Base-by-base conservation (phyloP, 2,797 vertebrate genomes). In the Enteromius paludinosus region DNA sequence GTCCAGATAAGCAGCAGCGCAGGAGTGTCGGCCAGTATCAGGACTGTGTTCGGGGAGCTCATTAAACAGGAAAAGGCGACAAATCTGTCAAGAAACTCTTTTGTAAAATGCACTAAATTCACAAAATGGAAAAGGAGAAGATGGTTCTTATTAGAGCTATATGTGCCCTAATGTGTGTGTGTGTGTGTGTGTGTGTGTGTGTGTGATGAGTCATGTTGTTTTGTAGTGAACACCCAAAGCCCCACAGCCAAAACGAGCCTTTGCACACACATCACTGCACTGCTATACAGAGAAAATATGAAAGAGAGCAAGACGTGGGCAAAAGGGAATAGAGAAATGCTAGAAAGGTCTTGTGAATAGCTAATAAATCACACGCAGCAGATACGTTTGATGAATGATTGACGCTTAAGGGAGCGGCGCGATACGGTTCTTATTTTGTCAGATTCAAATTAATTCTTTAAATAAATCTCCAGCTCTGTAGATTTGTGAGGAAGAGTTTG, bases 191-290 rank as follows among this genome's bases (percentile, higher is more conserved):
- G 38, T 33, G 64, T 68, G 33, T 33, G 33, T 35, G 33, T 76
- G 45, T 59, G 23, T 66, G 74, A 81, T 81, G 83, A 82, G 62
- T 82, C 85, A 86, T 75, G 59, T 73, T 78, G 84, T 68, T 82
- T 78, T 78, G 62, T 78, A 78, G 79, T 41, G 69, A 66, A 71
- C 79, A 76, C 59, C 72, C 71, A 81, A 59, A 77, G 38, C 62
- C 78, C 77, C 78, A 66, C 61, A 78, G 56, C 64, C 72, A 70
- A 68, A 77, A 61, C 11, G 52, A 70, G 54, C 45, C 41, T 71
- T 30, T 17, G 45, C 71, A 33, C 56, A 78, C 83, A 76, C 73
- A 77, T 77, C 78, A 84, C 49, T n/a, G 72, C 72, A 61, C 78
- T 41, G 62, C 64, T 49, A 38, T 38, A 41, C 12, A 65, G 64